phyloP scores from a whole-genome alignment of 2,888 invertebrate species.

The Biston betularia region DNA sequence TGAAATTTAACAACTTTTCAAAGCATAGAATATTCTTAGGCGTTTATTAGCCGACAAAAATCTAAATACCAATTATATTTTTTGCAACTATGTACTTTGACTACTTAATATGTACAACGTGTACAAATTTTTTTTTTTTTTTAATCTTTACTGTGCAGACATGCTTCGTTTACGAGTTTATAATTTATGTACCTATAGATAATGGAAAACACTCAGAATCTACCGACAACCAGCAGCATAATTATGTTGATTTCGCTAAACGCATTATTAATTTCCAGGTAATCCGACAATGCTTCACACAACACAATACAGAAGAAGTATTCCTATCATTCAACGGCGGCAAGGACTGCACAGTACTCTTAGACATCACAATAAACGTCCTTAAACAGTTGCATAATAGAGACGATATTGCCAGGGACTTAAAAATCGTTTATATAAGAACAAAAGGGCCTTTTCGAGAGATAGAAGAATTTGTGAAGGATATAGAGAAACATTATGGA shows the following conservation, averaged over 20 bases:
- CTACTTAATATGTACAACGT: too few species aligned
- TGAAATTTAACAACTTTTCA: too few species aligned
- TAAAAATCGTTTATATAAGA: slow-evolving; percentile 93
- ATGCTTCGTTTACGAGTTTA: too few species aligned
- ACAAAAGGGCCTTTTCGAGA: slow-evolving; percentile 94
- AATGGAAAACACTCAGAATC: too few species aligned
- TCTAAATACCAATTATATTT: too few species aligned
- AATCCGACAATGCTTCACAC: slow-evolving; percentile 86
- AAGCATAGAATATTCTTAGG: too few species aligned
- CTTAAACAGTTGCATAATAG: slow-evolving; percentile 62
- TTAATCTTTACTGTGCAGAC: too few species aligned
- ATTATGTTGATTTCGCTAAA: neutral
- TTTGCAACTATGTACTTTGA: too few species aligned
- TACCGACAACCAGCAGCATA: neutral
- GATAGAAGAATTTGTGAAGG: slow-evolving; percentile 93
- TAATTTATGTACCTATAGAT: too few species aligned
- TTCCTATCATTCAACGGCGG: slow-evolving; percentile 99
- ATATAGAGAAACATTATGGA: slow-evolving; percentile 90
- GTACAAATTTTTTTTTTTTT: too few species aligned
- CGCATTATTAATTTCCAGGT: slow-evolving; percentile 73
- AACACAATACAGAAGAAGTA: slow-evolving; percentile 90
- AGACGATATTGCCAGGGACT: slow-evolving; percentile 69
- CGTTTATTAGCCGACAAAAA: too few species aligned
- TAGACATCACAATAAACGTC: slow-evolving; percentile 80
- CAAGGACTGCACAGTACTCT: slow-evolving; percentile 98